Base-by-base conservation (phyloP, 2,113 vertebrate genomes). In the Platysternon megacephalum region DNA sequence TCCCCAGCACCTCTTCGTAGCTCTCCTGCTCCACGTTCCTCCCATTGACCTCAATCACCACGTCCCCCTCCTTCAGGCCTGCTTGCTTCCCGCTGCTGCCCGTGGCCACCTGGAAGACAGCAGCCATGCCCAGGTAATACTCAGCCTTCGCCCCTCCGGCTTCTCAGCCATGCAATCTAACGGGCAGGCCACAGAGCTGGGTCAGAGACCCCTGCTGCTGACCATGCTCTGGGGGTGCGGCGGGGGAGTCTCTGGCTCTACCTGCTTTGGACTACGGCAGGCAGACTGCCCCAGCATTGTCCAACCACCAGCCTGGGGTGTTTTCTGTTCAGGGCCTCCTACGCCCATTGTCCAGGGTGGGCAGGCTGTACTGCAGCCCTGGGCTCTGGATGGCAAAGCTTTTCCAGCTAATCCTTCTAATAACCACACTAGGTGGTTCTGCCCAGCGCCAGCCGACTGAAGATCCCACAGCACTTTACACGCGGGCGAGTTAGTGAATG, bases 1-100 rank as follows among this genome's bases (percentile, higher is more conserved):
- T 68, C 35, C 94, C 49, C 12, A 98, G 98, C 79, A 97, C 98
- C 24, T 98, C 98, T 52, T 97, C 97, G 86, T 98, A 89, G 89
- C 44, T 82, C 88, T 98, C 95, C 29, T 97, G 93, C 46, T 97
- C 98, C 91, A 99, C 97, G 72, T 98, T 97, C 86, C 95, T 84
- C 84, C 98, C 98, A 7, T 99, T 99, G 68, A 99, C 97, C 88
- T 99, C 98, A 46, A 99, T 91, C 82, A 99, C 72, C 44, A 98
- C 82, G 11, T 99, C 98, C 85, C 98, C 98, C 17, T 85, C 94
- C 84, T 86, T 91, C 52, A 99, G 97, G 28, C 98, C 99, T 13
- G 98, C 98, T 61, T 21, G 97, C 81, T 98, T 93, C 35, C 98
- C 99, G 22, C 98, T 58, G 35, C 98, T 97, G 17, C 98, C 98